phyloP scores from a whole-genome alignment of 2,113 vertebrate genomes.

The Alouatta palliata region DNA sequence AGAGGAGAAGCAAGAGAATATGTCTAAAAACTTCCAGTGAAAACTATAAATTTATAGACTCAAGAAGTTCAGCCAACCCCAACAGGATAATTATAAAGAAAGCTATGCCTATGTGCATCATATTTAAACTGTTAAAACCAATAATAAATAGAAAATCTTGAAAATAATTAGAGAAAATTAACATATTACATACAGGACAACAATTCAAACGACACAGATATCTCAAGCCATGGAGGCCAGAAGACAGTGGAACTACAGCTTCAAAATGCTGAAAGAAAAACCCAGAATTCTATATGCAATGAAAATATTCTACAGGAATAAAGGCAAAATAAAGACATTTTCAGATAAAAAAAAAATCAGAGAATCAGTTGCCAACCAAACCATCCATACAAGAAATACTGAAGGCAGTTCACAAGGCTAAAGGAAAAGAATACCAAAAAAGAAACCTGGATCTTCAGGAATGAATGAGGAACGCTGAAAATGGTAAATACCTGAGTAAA shows the following conservation, averaged over 20 bases:
- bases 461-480: background rate
- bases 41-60: background rate
- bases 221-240: background rate
- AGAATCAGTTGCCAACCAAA: background rate
- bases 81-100: background rate
- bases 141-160: background rate
- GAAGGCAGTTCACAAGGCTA: background rate
- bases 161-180: background rate
- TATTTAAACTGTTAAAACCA: background rate
- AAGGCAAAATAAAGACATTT: background rate
- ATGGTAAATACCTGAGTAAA: background rate
- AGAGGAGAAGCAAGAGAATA: background rate
- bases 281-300: background rate
- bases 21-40: background rate
- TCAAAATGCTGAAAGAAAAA: constrained; percentile 3
- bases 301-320: background rate
- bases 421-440: background rate
- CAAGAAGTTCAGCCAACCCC: background rate
- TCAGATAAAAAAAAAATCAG: background rate
- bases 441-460: background rate
- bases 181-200: background rate
- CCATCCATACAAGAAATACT: background rate
- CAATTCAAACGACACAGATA: background rate
- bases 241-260: background rate
- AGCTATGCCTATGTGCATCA: background rate